Evolutionary conservation across 2,888 invertebrate species (phyloP).

Genomic region (Epinotia ramella): DNA sequence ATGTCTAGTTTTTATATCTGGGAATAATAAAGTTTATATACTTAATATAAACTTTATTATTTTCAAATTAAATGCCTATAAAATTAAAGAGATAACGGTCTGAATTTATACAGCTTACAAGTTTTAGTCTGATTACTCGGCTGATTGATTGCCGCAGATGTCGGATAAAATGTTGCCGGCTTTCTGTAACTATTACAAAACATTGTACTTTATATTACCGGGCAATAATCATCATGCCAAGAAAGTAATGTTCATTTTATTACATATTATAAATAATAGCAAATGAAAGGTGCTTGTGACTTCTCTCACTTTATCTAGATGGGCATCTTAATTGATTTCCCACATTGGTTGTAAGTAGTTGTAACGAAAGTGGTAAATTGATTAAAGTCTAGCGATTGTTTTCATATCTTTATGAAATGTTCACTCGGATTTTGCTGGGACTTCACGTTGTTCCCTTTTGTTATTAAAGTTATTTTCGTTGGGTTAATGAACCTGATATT

Average conservation of each 20-base stretch:
- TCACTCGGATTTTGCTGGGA: slow-evolving; percentile 14
- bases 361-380: slow-evolving; percentile 57
- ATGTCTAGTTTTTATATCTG: not conserved
- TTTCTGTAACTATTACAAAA: slow-evolving; percentile 7
- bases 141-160: not conserved
- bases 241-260: slow-evolving; percentile 34
- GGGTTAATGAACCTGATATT: not conserved
- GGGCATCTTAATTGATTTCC: slow-evolving; percentile 67
- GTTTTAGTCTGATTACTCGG: not conserved
- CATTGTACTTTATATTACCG: not conserved
- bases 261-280: slow-evolving; percentile 39
- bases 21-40: too few species aligned
- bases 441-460: slow-evolving; percentile 4
- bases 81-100: too few species aligned
- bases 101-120: too few species aligned
- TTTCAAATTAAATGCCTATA: too few species aligned
- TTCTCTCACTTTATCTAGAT: slow-evolving; percentile 58
- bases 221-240: slow-evolving; percentile 5
- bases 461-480: not conserved
- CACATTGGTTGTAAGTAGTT: slow-evolving; percentile 51
- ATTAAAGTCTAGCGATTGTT: slow-evolving; percentile 45
- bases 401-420: slow-evolving; percentile 26
- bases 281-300: slow-evolving; percentile 52
- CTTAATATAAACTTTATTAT: too few species aligned
- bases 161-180: not conserved